A percentile compares a stretch with the other conserved stretches of the same genome.
Conservation (phyloP, 2,888 invertebrate genomes). For the Rhogogaster chlorosoma region DNA sequence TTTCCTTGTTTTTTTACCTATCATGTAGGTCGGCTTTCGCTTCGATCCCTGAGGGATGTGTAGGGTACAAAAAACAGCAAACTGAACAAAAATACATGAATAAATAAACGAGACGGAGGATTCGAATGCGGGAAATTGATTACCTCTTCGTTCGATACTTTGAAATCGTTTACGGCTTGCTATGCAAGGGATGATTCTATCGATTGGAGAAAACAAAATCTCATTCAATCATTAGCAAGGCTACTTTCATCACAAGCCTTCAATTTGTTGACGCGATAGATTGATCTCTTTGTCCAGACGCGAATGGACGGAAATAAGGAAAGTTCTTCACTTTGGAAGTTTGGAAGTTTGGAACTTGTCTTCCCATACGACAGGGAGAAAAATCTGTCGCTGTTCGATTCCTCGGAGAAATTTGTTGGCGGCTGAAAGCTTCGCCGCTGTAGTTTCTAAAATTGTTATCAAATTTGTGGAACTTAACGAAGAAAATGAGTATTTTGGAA, state of each 20-base stretch:
- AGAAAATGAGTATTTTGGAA: background rate
- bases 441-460: background rate
- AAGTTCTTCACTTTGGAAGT: constrained; percentile 24
- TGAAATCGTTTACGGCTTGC: background rate
- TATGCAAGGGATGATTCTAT: background rate
- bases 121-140: background rate
- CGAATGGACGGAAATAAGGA: constrained; percentile 24
- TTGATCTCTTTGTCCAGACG: background rate
- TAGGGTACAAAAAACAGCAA: background rate
- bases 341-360: background rate
- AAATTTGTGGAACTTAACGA: background rate
- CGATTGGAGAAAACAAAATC: background rate
- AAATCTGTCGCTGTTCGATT: background rate
- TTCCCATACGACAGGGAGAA: background rate
- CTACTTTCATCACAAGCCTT: background rate
- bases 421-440: too few relatives aligned
- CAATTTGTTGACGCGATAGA: background rate
- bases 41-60: background rate
- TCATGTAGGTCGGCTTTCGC: background rate
- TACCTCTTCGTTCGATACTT: background rate
- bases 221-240: background rate
- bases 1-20: constrained; percentile 30
- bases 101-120: background rate
- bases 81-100: background rate
- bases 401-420: background rate